phyloP scores from a whole-genome alignment of 2,888 invertebrate species.

The Drosophila aldrichi region DNA sequence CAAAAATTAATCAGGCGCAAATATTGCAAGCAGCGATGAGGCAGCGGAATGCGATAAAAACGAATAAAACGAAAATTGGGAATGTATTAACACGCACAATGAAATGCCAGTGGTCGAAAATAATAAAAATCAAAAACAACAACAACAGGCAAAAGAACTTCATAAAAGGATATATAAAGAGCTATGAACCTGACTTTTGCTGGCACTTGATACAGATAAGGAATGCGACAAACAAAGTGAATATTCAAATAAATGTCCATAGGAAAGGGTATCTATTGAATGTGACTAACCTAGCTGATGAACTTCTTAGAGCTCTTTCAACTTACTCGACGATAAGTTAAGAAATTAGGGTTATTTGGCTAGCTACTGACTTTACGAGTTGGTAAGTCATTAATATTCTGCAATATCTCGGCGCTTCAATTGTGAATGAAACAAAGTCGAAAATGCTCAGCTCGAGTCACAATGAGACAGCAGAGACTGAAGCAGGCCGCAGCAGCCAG shows the following conservation, averaged over 20 bases:
- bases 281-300: too few species aligned
- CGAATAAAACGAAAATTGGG: constrained; percentile 54
- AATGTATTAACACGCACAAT: constrained; percentile 57
- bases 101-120: constrained; percentile 39
- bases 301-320: background rate
- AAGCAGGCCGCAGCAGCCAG: constrained; percentile 1
- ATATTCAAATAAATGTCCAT: background rate
- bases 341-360: background rate
- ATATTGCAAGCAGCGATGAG: constrained; percentile 72
- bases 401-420: background rate
- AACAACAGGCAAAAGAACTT: constrained; percentile 27
- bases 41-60: constrained; percentile 68
- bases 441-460: constrained; percentile 25
- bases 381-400: background rate
- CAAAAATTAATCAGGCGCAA: constrained; percentile 76
- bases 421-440: constrained; percentile 13
- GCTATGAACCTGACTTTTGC: background rate
- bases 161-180: constrained; percentile 25
- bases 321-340: background rate
- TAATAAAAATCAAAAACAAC: constrained; percentile 6
- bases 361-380: background rate
- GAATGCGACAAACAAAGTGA: constrained; percentile 6
- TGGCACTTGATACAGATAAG: constrained; percentile 35
- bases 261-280: background rate
- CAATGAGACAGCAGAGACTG: constrained; percentile 9